Base-by-base conservation (phyloP, 2,797 vertebrate genomes). In the Sebastes variabilis region DNA sequence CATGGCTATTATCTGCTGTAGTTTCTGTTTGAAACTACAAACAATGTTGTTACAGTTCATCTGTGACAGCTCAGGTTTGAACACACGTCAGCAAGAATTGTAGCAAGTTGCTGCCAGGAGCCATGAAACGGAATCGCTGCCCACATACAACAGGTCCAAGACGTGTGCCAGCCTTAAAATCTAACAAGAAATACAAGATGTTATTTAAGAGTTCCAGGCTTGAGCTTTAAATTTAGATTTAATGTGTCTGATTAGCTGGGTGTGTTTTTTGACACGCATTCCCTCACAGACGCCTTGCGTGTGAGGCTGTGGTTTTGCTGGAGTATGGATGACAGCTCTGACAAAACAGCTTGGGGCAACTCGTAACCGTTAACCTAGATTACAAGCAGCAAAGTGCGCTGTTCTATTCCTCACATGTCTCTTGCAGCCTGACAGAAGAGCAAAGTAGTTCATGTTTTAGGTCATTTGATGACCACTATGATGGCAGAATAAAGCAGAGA, bases 331-430 rank as follows among this genome's bases (percentile, higher is more conserved):
- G 69, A 32, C 38, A 42, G 29, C 0, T 54, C 52, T 54, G 67
- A 42, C 54, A 18, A 18, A 18, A 24, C 16, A 12, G 64, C 75
- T 55, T 2, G 4, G 22, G 58, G 75, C 72, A 46, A 32, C 42
- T 64, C 11, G 27, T 27, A 66, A 60, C 82, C 7, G 24, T 54
- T 79, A 60, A 59, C 78, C 66, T 34, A 74, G 46, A 81, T 70
- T 25, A 36, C 60, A 46, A 14, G 66, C 60, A 27, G 65, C 6
- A 1, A n/a, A 66, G 55, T 24, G 36, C 58, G 46, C 25, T 14
- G 10, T 42, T 10, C 7, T 12, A 4, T 22, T 76, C 8, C 25
- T 72, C 5, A 11, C n/a, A 14, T 5, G 29, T 56, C n/a, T 54
- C 24, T 29, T 29, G 20, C 10, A 60, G 49, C 6, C 22, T 27